Conservation (phyloP, 2,113 vertebrate genomes). For the Nerophis lumbriciformis region DNA sequence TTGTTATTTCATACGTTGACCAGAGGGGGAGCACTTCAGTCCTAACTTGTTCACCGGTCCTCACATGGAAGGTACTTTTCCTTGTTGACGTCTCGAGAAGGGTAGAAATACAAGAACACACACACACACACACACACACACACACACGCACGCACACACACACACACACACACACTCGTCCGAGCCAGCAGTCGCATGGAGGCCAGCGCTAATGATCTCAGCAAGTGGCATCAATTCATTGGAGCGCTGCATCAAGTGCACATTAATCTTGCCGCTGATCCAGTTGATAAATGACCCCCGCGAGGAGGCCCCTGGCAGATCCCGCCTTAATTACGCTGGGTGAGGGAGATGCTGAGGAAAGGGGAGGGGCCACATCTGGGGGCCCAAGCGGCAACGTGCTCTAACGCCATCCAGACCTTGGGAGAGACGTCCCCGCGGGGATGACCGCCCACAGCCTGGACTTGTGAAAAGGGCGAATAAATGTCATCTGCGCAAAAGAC, state of each 20-base stretch:
- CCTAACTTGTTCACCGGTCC: too few relatives aligned
- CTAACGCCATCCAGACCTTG: slow-evolving; percentile 11
- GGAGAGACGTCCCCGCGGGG: slow-evolving; percentile 32
- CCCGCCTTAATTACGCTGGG: slow-evolving; percentile 72
- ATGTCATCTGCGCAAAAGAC: slow-evolving; percentile 18
- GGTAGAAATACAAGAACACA: too few relatives aligned
- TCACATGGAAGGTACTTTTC: too few relatives aligned
- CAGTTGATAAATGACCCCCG: slow-evolving; percentile 72
- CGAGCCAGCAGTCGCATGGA: slow-evolving; percentile 45
- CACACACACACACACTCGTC: too few relatives aligned
- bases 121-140: too few relatives aligned
- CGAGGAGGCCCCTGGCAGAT: slow-evolving; percentile 68
- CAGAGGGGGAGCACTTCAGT: too few relatives aligned
- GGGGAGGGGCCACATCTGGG: not conserved
- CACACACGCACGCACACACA: too few relatives aligned
- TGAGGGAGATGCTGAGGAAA: slow-evolving; percentile 39
- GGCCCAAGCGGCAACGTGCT: not conserved
- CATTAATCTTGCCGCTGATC: slow-evolving; percentile 76
- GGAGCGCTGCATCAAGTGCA: slow-evolving; percentile 62
- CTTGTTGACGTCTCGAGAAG: too few relatives aligned
- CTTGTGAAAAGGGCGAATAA: slow-evolving; percentile 42
- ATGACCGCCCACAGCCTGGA: slow-evolving; percentile 26
- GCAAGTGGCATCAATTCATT: slow-evolving; percentile 80
- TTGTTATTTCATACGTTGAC: too few relatives aligned
- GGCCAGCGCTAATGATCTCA: slow-evolving; percentile 75